These are phyloP conservation scores for Micronycteris hirsuta DNA, from an alignment of 2,113 vertebrate species.

Conservation along the genomic window DNA sequence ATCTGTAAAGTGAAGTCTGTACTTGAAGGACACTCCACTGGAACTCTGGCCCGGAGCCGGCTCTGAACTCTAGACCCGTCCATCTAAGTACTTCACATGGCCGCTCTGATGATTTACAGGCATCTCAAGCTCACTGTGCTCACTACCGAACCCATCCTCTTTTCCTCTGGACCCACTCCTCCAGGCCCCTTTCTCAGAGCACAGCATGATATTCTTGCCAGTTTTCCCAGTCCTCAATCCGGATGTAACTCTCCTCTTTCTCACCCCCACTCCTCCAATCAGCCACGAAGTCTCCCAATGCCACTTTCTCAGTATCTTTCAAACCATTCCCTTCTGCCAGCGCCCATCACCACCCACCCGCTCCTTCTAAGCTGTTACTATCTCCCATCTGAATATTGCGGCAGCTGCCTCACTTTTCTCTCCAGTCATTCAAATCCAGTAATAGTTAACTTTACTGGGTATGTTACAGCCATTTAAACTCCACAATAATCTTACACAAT, in stretches of 20 bases:
- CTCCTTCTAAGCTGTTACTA: not conserved
- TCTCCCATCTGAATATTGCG: not conserved
- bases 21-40: not conserved
- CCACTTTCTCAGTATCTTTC: not conserved
- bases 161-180: not conserved
- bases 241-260: not conserved
- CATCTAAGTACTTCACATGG: not conserved
- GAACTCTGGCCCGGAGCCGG: not conserved
- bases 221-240: not conserved
- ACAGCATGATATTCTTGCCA: not conserved
- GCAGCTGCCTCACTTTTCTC: not conserved
- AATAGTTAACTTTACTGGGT: not conserved
- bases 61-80: not conserved
- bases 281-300: not conserved
- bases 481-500: not conserved
- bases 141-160: not conserved
- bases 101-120: not conserved
- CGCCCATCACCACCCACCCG: not conserved
- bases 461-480: not conserved
- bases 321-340: not conserved
- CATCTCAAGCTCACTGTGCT: not conserved
- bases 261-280: not conserved
- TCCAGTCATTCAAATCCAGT: not conserved
- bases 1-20: not conserved
- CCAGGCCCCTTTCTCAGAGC: not conserved